Conservation (phyloP, 2,113 vertebrate species). For the Electrona antarctica region DNA sequence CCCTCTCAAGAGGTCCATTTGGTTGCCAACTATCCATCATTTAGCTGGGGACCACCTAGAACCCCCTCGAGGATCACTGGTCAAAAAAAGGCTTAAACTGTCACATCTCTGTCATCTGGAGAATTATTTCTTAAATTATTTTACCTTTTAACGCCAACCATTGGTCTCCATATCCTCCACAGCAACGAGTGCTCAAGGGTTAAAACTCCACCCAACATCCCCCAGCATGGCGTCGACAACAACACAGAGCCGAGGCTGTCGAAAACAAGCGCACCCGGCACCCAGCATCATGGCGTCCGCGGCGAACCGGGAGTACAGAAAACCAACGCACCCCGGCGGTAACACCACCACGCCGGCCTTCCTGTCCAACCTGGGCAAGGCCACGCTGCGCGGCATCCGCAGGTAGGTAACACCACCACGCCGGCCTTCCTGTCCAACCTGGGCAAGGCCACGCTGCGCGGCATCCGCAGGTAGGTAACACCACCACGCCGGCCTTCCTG, state of each 20-base stretch:
- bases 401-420: conserved; percentile 59
- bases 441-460: conserved; percentile 89
- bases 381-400: conserved; percentile 89
- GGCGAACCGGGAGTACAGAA: conserved; percentile 64
- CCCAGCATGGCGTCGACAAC: conserved; percentile 26
- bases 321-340: conserved; percentile 52
- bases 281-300: too few species aligned
- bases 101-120: too few species aligned
- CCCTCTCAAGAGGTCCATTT: too few species aligned
- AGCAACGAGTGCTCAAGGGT: too few species aligned
- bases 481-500: conserved; percentile 86
- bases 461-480: conserved; percentile 80
- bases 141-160: too few species aligned
- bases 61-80: too few species aligned
- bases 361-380: conserved; percentile 89
- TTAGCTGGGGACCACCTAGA: too few species aligned
- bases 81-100: too few species aligned
- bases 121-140: too few species aligned
- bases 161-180: too few species aligned
- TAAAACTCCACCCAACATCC: too few species aligned
- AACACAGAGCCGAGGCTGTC: conserved; percentile 50
- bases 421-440: conserved; percentile 89
- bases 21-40: too few species aligned
- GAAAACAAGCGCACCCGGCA: conserved; percentile 63
- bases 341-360: conserved; percentile 75